Evolutionary conservation across 2,113 vertebrate species (phyloP).

Genomic region (Rhinichthys klamathensis): DNA sequence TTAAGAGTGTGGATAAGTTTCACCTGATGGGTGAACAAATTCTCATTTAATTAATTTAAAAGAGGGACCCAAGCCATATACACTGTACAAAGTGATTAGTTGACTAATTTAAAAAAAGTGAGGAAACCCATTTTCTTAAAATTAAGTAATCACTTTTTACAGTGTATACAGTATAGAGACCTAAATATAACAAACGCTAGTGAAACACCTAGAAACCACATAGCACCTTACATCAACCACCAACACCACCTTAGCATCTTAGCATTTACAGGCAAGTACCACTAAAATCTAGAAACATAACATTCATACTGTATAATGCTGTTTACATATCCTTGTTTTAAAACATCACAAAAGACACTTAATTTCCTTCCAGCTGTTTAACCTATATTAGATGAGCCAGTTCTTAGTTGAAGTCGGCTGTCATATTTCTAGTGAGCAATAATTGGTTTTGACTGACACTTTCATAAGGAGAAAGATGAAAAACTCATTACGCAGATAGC

Average conservation of each 20-base stretch:
- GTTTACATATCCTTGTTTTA: neutral
- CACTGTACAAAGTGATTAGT: too few relatives aligned
- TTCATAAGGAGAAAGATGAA: conserved; percentile 56
- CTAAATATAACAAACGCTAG: neutral
- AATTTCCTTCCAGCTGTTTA: conserved; percentile 11
- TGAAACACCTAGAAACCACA: neutral
- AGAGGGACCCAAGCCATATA: neutral
- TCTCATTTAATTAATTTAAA: neutral
- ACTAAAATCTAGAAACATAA: neutral
- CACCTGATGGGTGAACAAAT: neutral
- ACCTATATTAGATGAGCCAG: conserved; percentile 1
- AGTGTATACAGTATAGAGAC: neutral
- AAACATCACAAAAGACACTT: neutral
- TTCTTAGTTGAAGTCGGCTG: neutral
- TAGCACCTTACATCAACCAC: neutral
- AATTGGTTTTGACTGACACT: conserved; percentile 55
- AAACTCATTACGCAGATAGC: conserved; percentile 63
- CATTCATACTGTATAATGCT: neutral
- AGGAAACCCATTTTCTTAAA: too few relatives aligned
- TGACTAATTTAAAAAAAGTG: too few relatives aligned
- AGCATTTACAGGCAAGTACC: neutral
- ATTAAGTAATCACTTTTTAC: too few relatives aligned
- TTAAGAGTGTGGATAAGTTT: neutral
- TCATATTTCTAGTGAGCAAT: conserved; percentile 50
- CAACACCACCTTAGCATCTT: neutral